Conservation (phyloP, 2,888 invertebrate species). For the Orthonevra nobilis region DNA sequence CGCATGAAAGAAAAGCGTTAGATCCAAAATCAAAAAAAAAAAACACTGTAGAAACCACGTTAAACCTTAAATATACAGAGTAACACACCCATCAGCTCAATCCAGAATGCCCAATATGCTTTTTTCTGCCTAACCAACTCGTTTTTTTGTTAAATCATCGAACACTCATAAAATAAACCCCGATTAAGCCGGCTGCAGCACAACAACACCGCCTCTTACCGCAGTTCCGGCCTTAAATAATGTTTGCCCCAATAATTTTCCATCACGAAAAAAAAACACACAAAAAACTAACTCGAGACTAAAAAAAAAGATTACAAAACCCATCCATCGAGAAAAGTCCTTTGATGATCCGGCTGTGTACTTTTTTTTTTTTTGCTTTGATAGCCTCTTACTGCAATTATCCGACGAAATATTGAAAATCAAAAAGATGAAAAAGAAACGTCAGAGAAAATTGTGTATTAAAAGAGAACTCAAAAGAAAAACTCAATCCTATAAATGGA, state of each 20-base stretch:
- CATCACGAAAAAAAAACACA: constrained; percentile 36
- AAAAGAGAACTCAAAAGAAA: constrained; percentile 27
- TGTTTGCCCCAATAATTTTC: constrained; percentile 43
- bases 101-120: neutral
- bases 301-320: constrained; percentile 10
- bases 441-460: no score
- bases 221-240: constrained; percentile 27
- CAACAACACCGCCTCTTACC: neutral
- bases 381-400: constrained; percentile 57
- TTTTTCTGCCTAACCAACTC: constrained; percentile 1
- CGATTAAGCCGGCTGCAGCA: constrained; percentile 27
- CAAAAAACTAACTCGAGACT: no score
- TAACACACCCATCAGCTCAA: no score
- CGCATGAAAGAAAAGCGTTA: no score
- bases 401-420: constrained; percentile 41
- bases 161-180: constrained; percentile 17
- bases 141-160: neutral
- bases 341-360: constrained; percentile 41
- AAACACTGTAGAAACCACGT: no score
- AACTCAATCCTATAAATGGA: constrained; percentile 48
- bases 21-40: no score
- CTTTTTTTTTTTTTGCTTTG: no score
- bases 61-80: no score
- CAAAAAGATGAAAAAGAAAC: constrained; percentile 3
- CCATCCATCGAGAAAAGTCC: constrained; percentile 5